phyloP scores from a whole-genome alignment of 2,888 invertebrate genomes.

The Itoplectis maculator region DNA sequence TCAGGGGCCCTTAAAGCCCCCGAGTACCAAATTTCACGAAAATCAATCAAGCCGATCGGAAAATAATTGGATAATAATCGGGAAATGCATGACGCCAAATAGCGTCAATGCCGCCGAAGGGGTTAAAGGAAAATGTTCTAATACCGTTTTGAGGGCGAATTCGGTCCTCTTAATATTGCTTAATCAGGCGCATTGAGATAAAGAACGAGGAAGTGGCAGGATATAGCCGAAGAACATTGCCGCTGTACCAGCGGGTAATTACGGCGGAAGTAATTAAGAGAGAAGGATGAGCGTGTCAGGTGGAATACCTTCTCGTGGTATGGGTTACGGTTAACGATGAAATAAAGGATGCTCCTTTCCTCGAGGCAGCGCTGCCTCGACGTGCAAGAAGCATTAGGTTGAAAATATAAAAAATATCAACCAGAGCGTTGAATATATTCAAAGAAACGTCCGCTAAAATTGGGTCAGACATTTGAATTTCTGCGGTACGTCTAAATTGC shows the following conservation, averaged over 20 bases:
- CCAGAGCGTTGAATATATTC: neutral
- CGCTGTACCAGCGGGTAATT: slow-evolving; percentile 13
- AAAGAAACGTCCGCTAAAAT: neutral
- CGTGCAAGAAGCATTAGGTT: neutral
- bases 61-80: no score
- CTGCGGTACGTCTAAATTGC: neutral
- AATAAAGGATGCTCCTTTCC: slow-evolving; percentile 46
- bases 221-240: slow-evolving; percentile 30
- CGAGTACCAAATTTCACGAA: no score
- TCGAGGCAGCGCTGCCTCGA: neutral
- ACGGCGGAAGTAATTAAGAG: slow-evolving; percentile 55
- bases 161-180: neutral
- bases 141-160: no score
- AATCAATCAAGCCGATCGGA: no score
- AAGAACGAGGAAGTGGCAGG: neutral
- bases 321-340: slow-evolving; percentile 44
- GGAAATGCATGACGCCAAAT: no score
- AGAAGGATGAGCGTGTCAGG: slow-evolving; percentile 52
- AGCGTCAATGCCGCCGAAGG: no score
- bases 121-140: no score
- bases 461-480: neutral
- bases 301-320: slow-evolving; percentile 37
- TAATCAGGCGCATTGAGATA: no score
- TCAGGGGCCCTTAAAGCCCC: no score
- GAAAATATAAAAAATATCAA: neutral